Evolutionary conservation across 2,888 invertebrate genomes (phyloP).

Genomic region (Zelleria hepariella): DNA sequence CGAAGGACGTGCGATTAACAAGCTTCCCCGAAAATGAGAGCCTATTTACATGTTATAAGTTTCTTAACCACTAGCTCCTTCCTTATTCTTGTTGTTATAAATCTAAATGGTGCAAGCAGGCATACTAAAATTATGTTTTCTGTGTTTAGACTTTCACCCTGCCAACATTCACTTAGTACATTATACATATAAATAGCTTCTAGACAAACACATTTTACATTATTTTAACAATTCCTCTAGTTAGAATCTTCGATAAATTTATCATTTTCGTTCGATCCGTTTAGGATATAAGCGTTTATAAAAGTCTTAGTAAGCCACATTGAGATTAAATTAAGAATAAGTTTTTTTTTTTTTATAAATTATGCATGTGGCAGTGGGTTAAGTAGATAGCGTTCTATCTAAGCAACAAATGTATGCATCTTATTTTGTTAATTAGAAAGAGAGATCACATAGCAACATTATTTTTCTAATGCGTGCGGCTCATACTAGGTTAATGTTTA

Average conservation of each 20-base stretch:
- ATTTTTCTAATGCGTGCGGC: too few relatives aligned
- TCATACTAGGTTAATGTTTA: too few relatives aligned
- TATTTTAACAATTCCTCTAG: not conserved
- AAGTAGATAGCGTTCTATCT: not conserved
- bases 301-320: not conserved
- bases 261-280: not conserved
- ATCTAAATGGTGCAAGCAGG: too few relatives aligned
- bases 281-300: not conserved
- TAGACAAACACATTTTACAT: not conserved
- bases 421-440: too few relatives aligned
- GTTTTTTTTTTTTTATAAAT: too few relatives aligned
- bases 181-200: not conserved
- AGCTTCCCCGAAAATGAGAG: too few relatives aligned
- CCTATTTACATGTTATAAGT: too few relatives aligned
- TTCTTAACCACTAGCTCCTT: too few relatives aligned
- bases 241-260: not conserved
- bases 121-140: not conserved
- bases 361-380: not conserved
- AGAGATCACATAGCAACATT: too few relatives aligned
- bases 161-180: not conserved
- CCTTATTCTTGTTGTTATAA: too few relatives aligned
- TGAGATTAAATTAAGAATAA: not conserved
- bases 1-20: too few relatives aligned
- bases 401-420: conserved; percentile 6
- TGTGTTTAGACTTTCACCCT: not conserved